phyloP scores from a whole-genome alignment of 2,888 invertebrate species.

The Dione juno region DNA sequence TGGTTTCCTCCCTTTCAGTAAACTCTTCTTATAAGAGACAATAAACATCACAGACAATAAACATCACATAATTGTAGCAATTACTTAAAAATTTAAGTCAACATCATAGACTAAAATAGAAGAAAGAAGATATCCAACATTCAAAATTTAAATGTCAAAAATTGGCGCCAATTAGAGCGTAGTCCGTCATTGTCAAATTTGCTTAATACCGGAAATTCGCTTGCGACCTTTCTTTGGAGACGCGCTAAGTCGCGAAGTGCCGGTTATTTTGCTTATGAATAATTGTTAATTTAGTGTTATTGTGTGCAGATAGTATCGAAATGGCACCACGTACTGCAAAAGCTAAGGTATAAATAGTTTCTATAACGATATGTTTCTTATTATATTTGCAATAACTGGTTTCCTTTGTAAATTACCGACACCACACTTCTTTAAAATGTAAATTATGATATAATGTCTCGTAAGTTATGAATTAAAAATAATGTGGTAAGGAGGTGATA shows the following conservation, averaged over 20 bases:
- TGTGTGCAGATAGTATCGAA: conserved; percentile 49
- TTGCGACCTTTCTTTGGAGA: conserved; percentile 57
- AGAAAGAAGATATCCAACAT: conserved; percentile 23
- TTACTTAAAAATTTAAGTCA: background rate
- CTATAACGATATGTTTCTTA: conserved; percentile 19
- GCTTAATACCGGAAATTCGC: conserved; percentile 68
- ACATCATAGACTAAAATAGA: background rate
- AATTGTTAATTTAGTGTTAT: conserved; percentile 48
- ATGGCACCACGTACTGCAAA: conserved; percentile 76
- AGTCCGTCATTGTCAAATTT: conserved; percentile 73
- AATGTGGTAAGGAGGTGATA: background rate
- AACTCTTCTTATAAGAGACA: too few relatives aligned
- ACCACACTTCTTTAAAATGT: conserved; percentile 38
- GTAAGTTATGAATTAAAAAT: background rate
- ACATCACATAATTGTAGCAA: too few relatives aligned
- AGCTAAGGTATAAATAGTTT: conserved; percentile 66
- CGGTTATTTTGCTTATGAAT: conserved; percentile 46
- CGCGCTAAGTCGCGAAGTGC: conserved; percentile 50
- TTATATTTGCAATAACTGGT: conserved; percentile 54
- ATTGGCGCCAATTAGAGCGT: conserved; percentile 65
- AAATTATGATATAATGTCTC: conserved; percentile 18
- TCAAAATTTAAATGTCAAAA: conserved; percentile 46
- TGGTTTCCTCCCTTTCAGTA: too few relatives aligned
- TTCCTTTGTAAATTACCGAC: conserved; percentile 60
- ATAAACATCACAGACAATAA: too few relatives aligned